Percentiles rank a stretch among this genome's conserved stretches.
phyloP scores from a whole-genome alignment of 1,140 invertebrate genomes.

The Cotesia glomerata region DNA sequence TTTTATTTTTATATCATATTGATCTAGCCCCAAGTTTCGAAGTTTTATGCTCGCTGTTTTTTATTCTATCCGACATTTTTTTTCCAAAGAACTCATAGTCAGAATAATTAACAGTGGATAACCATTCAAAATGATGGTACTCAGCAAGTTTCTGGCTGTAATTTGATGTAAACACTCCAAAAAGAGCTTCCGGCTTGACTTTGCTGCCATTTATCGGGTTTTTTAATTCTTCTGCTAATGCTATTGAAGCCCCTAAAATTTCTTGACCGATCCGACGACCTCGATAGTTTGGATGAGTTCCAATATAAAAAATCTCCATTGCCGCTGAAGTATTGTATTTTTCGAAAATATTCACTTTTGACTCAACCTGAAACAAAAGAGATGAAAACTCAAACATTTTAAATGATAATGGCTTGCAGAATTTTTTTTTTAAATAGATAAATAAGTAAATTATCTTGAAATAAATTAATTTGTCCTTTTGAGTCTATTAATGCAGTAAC shows the following conservation, averaged over 20 bases:
- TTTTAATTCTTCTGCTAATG: constrained; percentile 31
- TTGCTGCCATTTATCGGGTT: constrained; percentile 13
- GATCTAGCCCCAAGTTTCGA: constrained; percentile 34
- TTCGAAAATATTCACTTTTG: constrained; percentile 43
- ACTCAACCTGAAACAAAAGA: constrained; percentile 40
- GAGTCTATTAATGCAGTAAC: not conserved
- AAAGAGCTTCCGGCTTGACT: constrained; percentile 38
- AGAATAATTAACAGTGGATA: constrained; percentile 38
- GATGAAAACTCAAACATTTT: not conserved
- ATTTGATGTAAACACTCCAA: constrained; percentile 45
- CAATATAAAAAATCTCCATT: constrained; percentile 51
- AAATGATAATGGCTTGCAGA: not conserved
- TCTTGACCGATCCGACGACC: constrained; percentile 41
- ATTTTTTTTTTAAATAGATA: not conserved
- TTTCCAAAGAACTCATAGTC: constrained; percentile 40
- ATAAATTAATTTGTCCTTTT: not conserved
- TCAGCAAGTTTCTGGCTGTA: constrained; percentile 47
- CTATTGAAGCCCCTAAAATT: constrained; percentile 39
- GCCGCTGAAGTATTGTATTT: constrained; percentile 35
- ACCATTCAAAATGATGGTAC: constrained; percentile 40
- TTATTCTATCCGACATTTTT: constrained; percentile 47
- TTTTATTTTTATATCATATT: constrained; percentile 8
- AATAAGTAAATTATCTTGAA: too few relatives aligned
- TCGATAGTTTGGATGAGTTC: constrained; percentile 41
- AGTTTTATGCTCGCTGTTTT: constrained; percentile 33